Base-by-base conservation (phyloP, 2,888 invertebrate genomes). In the Ernsta delagoae region DNA sequence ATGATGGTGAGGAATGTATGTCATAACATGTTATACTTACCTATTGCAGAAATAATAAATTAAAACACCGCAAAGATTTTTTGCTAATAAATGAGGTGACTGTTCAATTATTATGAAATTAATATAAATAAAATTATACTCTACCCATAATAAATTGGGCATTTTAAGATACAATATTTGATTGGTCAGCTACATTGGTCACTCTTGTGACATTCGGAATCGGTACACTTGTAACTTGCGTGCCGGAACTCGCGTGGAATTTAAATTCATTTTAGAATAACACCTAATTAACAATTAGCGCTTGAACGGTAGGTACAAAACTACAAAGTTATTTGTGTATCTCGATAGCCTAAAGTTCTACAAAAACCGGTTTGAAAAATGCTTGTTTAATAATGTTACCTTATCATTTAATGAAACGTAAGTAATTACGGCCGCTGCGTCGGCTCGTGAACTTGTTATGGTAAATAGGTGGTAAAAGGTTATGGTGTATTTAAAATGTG, bases 261-360 rank as follows among this genome's bases (percentile, higher is more conserved):
- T 67, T 56, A 45, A 67, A 67, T 56, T 45, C 60, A 9, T 34
- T 45, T 54, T 56, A 24, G 43, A 56, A 56, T 61, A 67, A 45
- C 56, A 67, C 16, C 34, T 61, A 61, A 61, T 67, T 56, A 67
- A 43, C 67, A 67, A 67, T 67, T 67, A 61, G 61, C 45, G 12
- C 41, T 63, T 54, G 53, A 54, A 50, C 8, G 45, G 45, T 45
- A 43, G 36, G 39, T 59, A 16, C 16, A 16, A 16, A 16, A 16
- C 16, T 16, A 66, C 60, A 66, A 43, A 43, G 36, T 43, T 60
- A 43, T 60, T 61, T 60, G 61, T 67, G 67, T 67, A 43, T 12
- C 43, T 59, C 53, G 53, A 66, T 60, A 66, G 9, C 59, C 50
- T 59, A 36, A 16, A 9, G 12, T 65, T 36, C 4, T 36, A 36